Conservation (phyloP, 2,113 vertebrate genomes). For the Mus pahari region DNA sequence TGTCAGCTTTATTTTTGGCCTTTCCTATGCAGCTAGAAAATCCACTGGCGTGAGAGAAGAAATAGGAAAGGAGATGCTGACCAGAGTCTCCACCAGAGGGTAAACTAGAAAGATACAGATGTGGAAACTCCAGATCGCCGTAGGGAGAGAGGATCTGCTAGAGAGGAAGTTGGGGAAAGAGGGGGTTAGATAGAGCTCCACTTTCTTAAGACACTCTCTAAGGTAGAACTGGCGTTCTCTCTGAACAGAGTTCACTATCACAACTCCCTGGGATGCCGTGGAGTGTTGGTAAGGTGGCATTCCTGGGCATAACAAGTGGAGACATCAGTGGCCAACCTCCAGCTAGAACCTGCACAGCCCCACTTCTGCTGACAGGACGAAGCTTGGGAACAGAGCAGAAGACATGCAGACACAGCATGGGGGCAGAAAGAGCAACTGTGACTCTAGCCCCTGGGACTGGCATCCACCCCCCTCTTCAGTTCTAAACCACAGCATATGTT, state of each 20-base stretch:
- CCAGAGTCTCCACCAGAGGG: neutral
- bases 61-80: neutral
- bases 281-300: neutral
- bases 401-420: fast-evolving
- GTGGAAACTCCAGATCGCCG: neutral
- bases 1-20: neutral
- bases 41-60: neutral
- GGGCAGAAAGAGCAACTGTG: no score
- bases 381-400: neutral
- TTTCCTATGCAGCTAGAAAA: neutral
- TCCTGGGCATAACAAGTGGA: neutral
- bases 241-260: neutral
- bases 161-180: no score
- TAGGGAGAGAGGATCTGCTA: neutral
- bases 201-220: neutral
- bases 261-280: neutral
- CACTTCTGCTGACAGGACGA: neutral
- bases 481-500: neutral
- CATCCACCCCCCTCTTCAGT: neutral
- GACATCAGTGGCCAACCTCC: neutral
- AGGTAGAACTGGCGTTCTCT: neutral
- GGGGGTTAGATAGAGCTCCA: neutral
- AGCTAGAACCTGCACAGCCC: neutral
- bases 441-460: neutral
- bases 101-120: neutral